Evolutionary conservation across 2,797 vertebrate genomes (phyloP).

Genomic region (Labroides dimidiatus): DNA sequence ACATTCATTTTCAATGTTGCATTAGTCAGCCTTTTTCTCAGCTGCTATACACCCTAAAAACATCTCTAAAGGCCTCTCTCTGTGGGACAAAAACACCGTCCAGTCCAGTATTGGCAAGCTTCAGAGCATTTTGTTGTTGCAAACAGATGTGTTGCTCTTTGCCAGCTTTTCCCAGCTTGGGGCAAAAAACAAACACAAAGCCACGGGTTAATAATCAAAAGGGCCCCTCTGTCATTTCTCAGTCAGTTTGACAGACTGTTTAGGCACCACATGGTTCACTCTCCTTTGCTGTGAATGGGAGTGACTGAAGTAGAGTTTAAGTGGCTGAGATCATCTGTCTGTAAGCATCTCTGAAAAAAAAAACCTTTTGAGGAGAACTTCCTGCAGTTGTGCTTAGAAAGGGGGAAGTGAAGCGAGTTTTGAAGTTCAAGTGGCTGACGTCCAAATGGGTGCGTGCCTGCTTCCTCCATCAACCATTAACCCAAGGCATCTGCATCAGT

Average conservation of each 20-base stretch:
- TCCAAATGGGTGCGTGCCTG: constrained; percentile 64
- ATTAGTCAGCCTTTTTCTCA: background rate
- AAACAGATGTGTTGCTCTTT: constrained; percentile 63
- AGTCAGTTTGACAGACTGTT: constrained; percentile 49
- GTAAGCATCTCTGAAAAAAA: constrained; percentile 31
- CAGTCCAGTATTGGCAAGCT: constrained; percentile 36
- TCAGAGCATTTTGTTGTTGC: constrained; percentile 55
- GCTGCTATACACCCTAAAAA: constrained; percentile 5
- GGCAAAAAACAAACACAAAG: constrained; percentile 48
- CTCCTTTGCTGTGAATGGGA: constrained; percentile 41
- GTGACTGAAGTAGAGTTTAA: constrained; percentile 40
- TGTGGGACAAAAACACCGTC: constrained; percentile 50
- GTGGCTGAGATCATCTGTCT: constrained; percentile 64
- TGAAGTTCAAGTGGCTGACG: constrained; percentile 76
- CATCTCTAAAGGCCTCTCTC: constrained; percentile 20
- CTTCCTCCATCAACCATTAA: constrained; percentile 68
- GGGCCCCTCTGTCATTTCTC: constrained; percentile 59
- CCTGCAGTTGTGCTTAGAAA: constrained; percentile 56
- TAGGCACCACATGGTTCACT: constrained; percentile 31
- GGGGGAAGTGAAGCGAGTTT: constrained; percentile 60
- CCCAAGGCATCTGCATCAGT: constrained; percentile 51
- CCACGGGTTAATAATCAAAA: constrained; percentile 64
- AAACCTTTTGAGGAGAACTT: constrained; percentile 50
- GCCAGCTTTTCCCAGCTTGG: constrained; percentile 48
- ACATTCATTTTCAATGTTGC: no score